Base-by-base conservation (phyloP, 2,113 vertebrate species). In the Dolichallabes microphthalmus region DNA sequence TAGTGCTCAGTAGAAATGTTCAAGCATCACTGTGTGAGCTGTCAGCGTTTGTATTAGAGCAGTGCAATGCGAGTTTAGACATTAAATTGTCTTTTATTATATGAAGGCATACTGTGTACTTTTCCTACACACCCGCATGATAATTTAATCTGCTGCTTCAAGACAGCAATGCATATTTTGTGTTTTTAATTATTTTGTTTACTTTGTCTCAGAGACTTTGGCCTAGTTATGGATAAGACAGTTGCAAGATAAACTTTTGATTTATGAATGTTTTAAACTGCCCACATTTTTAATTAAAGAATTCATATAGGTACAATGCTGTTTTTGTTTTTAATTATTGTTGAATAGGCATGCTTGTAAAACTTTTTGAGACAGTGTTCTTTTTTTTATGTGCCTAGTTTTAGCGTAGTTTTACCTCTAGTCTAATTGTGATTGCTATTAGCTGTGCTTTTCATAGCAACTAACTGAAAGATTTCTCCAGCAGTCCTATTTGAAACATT, bases 41-140 rank as follows among this genome's bases (percentile, higher is more conserved):
- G 83, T 55, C 73, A 78, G 61, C 35, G 39, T 78, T 81, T 88
- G 78, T 58, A 82, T 73, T n/a, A 19, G 25, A 30, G n/a, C 52
- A 25, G 64, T 82, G 78, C 32, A 57, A 50, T 50, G 52, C 60
- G 22, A 58, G 78, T 39, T 32, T 7, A 66, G 64, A 55, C 27
- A 25, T 57, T 57, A 14, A 30, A 53, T 82, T 30, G 64, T 71
- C 50, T 82, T 68, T 57, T 69, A 30, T 71, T 52, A 68, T 53
- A 20, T 52, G 53, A 27, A 77, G 30, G 17, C 22, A 14, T 74
- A 50, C 22, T 25, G 39, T 52, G 71, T 25, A 32, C 13, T 27
- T 75, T 30, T 53, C 14, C 5, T 19, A 77, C n/a, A 19, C 50
- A 76, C 13, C 13, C 50, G 27, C 2, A 17, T 3, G 50, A 55